Conservation (phyloP, 1,140 invertebrate genomes). For the Pogonomyrmex barbatus region DNA sequence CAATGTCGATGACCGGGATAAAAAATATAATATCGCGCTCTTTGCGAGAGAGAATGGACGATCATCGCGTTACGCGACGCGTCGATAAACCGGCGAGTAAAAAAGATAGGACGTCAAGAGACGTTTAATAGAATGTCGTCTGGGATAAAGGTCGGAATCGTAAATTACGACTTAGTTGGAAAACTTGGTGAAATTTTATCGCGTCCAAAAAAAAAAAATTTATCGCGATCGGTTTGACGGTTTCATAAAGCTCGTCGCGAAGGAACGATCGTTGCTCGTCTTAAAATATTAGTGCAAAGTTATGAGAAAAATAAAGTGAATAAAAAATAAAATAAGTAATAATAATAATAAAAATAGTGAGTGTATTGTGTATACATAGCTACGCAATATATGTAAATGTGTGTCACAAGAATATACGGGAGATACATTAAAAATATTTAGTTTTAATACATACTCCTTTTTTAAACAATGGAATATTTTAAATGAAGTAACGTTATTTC, state of each 20-base stretch:
- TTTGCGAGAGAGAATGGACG: conserved; percentile 16
- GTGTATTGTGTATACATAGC: not conserved
- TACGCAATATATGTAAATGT: not conserved
- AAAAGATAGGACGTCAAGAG: conserved; percentile 18
- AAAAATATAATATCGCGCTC: conserved; percentile 47
- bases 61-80: conserved; percentile 16
- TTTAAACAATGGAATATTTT: conserved; percentile 6
- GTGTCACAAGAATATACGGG: not conserved
- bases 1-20: conserved; percentile 52
- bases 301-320: not conserved
- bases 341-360: not conserved
- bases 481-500: not conserved
- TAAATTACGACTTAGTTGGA: conserved; percentile 7
- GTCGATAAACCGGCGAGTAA: conserved; percentile 47
- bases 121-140: conserved; percentile 39
- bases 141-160: not conserved
- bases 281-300: not conserved
- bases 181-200: not conserved
- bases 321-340: too few species aligned
- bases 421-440: not conserved
- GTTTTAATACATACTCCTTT: not conserved
- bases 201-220: not conserved
- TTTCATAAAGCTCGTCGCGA: not conserved
- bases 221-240: conserved; percentile 15
- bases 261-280: not conserved